phyloP scores from a whole-genome alignment of 1,140 invertebrate species.

The Aplysia californica region DNA sequence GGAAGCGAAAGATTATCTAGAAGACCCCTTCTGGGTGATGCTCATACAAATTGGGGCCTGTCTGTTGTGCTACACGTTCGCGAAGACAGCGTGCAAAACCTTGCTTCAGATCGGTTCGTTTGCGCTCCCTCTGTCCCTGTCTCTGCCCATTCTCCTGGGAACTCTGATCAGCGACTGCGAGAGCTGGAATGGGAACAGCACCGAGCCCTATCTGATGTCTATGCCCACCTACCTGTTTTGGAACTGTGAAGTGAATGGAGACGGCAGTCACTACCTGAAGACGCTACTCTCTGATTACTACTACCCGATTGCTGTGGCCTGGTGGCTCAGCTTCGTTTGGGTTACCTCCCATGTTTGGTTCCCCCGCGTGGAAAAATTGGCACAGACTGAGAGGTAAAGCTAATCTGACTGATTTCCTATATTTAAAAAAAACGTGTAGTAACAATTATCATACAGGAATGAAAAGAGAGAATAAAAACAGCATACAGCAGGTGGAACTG shows the following conservation, averaged over 20 bases:
- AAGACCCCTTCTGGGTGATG: slow-evolving; percentile 50
- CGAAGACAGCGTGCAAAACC: slow-evolving; percentile 62
- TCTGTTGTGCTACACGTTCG: slow-evolving; percentile 61
- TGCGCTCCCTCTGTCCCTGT: slow-evolving; percentile 57
- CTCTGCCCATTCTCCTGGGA: slow-evolving; percentile 55
- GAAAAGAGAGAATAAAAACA: no score
- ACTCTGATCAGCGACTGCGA: slow-evolving; percentile 55
- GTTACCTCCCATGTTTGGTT: slow-evolving; percentile 58
- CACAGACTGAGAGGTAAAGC: slow-evolving; percentile 53
- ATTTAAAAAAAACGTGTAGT: neutral
- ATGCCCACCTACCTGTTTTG: slow-evolving; percentile 56
- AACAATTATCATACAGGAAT: no score
- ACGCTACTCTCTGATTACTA: slow-evolving; percentile 46
- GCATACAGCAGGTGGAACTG: no score
- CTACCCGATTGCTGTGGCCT: slow-evolving; percentile 46
- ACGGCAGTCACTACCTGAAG: slow-evolving; percentile 41
- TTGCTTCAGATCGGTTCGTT: slow-evolving; percentile 59
- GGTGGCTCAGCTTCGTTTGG: slow-evolving; percentile 60
- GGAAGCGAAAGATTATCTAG: slow-evolving; percentile 35
- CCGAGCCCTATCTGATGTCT: neutral
- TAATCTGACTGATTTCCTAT: neutral
- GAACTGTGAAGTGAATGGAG: slow-evolving; percentile 51
- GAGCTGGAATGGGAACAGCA: slow-evolving; percentile 36
- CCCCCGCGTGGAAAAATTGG: slow-evolving; percentile 54
- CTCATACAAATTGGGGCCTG: slow-evolving; percentile 54